Evolutionary conservation across 2,797 vertebrate species (phyloP).

Genomic region (Lagorchestes hirsutus): DNA sequence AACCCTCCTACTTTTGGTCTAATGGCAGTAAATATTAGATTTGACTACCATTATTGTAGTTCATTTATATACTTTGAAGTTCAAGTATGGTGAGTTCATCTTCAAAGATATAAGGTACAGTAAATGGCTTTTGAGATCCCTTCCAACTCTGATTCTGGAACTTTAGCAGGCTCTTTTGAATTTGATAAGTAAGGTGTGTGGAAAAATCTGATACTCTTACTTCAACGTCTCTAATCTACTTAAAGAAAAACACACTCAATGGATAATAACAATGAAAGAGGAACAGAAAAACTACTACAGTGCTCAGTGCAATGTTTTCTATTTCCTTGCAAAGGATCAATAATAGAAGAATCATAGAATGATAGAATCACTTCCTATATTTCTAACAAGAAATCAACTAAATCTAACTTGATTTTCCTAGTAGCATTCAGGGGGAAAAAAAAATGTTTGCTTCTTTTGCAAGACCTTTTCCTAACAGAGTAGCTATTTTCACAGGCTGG

Average conservation of each 20-base stretch:
- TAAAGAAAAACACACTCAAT: neutral
- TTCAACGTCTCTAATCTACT: neutral
- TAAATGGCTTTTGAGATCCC: no score
- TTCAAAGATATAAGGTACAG: no score
- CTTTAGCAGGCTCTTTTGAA: neutral
- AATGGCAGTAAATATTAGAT: no score
- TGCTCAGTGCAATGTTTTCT: conserved; percentile 32
- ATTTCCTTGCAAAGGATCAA: conserved; percentile 64
- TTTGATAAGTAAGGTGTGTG: neutral
- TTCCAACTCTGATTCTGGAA: no score
- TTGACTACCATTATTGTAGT: neutral
- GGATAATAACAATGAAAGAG: conserved; percentile 35
- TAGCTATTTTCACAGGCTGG: conserved; percentile 22
- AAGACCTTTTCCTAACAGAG: conserved; percentile 50
- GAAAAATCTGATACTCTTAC: neutral
- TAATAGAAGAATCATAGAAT: conserved; percentile 37
- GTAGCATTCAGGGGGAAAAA: conserved; percentile 26
- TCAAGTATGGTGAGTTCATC: no score
- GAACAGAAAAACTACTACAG: conserved; percentile 53
- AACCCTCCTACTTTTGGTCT: no score
- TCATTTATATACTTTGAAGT: neutral
- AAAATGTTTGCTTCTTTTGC: conserved; percentile 34
- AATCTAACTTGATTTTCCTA: conserved; percentile 51
- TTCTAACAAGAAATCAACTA: conserved; percentile 24
- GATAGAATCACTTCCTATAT: conserved; percentile 51